These are phyloP conservation scores for Gallinago nigripennis DNA, from an alignment of 2,797 vertebrate genomes.

Conservation along the genomic window DNA sequence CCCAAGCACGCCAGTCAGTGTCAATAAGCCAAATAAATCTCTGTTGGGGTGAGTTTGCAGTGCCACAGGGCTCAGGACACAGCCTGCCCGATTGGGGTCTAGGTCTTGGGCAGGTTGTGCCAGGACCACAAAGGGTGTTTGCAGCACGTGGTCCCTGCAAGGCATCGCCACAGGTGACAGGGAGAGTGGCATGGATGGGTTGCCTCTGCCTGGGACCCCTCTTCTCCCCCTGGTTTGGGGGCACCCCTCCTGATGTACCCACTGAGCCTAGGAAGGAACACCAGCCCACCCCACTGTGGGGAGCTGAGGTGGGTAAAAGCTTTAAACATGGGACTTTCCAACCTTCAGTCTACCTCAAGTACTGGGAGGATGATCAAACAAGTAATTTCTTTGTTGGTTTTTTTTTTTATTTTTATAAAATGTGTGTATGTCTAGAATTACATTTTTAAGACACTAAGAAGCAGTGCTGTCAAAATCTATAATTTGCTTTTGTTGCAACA, in stretches of 20 bases:
- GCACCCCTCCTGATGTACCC: background rate
- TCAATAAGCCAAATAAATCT: background rate
- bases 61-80: background rate
- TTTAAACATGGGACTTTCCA: background rate
- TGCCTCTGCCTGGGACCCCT: background rate
- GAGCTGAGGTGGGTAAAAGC: background rate
- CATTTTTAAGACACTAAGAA: background rate
- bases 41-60: background rate
- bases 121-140: background rate
- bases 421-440: background rate
- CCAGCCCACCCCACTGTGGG: accelerated
- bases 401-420: background rate
- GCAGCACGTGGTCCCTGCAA: background rate
- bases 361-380: background rate
- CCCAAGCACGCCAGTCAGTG: accelerated
- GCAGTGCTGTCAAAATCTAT: background rate
- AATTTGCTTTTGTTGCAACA: background rate
- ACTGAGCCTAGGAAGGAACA: background rate
- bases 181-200: accelerated
- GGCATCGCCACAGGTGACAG: too few species aligned
- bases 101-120: background rate
- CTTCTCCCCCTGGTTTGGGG: background rate
- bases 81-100: background rate
- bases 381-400: background rate
- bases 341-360: background rate